Evolutionary conservation across 2,888 invertebrate species (phyloP).

Genomic region (Unio delphinus): DNA sequence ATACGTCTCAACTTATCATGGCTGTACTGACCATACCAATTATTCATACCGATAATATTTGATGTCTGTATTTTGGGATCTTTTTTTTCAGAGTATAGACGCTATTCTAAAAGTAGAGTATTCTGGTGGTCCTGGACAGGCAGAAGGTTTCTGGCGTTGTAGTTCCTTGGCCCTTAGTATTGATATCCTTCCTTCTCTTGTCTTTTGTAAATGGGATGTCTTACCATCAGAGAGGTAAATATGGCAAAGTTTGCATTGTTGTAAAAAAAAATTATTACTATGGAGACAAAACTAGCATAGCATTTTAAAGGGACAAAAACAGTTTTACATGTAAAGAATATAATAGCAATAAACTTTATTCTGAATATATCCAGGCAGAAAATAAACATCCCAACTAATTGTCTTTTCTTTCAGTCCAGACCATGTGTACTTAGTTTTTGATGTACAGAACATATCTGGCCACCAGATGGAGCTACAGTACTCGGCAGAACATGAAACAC

Average conservation of each 20-base stretch:
- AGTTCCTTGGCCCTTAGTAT: slow-evolving; percentile 87
- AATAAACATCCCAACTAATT: not conserved
- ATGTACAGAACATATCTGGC: slow-evolving; percentile 89
- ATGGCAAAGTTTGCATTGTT: no score
- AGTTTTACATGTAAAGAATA: no score
- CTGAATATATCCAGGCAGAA: no score
- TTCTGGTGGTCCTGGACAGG: slow-evolving; percentile 86
- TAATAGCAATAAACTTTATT: no score
- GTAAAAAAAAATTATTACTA: no score
- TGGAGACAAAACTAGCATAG: no score
- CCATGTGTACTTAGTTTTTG: slow-evolving; percentile 92
- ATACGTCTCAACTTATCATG: no score
- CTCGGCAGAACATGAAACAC: slow-evolving; percentile 82
- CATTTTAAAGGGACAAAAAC: no score
- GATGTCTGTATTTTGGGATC: slow-evolving; percentile 2
- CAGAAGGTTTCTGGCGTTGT: slow-evolving; percentile 86
- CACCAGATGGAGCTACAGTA: slow-evolving; percentile 95
- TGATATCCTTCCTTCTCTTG: slow-evolving; percentile 89
- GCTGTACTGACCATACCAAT: no score
- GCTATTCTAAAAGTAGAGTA: slow-evolving; percentile 87
- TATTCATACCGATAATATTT: not conserved
- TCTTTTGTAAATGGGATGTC: slow-evolving; percentile 95
- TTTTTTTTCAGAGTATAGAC: slow-evolving; percentile 75
- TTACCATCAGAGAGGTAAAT: slow-evolving; percentile 76
- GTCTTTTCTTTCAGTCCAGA: slow-evolving; percentile 78